A percentile compares a stretch with the other conserved stretches of the same genome.
Evolutionary conservation across 2,888 invertebrate genomes (phyloP).

Genomic region (Microplitis deprimator): DNA sequence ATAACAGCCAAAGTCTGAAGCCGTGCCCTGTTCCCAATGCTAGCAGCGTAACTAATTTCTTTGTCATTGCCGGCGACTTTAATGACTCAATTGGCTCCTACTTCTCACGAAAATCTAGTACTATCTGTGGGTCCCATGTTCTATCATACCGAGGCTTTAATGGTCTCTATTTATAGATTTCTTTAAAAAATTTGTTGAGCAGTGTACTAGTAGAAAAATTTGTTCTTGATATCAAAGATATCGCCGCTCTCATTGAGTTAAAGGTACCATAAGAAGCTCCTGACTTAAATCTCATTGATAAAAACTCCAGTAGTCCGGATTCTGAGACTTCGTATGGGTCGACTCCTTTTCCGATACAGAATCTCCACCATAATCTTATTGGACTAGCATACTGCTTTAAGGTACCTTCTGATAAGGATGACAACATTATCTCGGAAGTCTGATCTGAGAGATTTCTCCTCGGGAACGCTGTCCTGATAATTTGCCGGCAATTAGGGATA

Average conservation of each 20-base stretch:
- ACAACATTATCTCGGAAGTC: conserved; percentile 21
- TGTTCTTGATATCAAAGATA: conserved; percentile 31
- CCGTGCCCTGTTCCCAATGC: conserved; percentile 45
- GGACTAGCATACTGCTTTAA: conserved; percentile 35
- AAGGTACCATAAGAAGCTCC: conserved; percentile 38
- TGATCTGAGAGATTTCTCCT: conserved; percentile 10
- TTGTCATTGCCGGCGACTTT: conserved; percentile 34
- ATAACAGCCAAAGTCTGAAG: conserved; percentile 45
- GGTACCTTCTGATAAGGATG: conserved; percentile 30
- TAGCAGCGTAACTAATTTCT: conserved; percentile 40
- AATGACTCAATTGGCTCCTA: conserved; percentile 13
- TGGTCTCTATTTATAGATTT: conserved; percentile 38
- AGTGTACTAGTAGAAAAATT: conserved; percentile 24
- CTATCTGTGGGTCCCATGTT: conserved; percentile 39
- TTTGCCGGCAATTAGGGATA: conserved; percentile 37
- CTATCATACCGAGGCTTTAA: conserved; percentile 35
- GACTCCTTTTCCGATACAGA: not conserved
- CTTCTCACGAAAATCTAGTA: conserved; percentile 28
- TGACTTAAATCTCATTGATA: conserved; percentile 24
- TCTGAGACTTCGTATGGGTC: conserved; percentile 13
- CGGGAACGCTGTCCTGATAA: conserved; percentile 34
- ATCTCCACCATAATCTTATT: conserved; percentile 20
- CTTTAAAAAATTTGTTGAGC: conserved; percentile 36
- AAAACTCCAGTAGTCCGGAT: conserved; percentile 21
- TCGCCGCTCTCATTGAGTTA: conserved; percentile 35